Base-by-base conservation (phyloP, 2,797 vertebrate species). In the Poecilia gillii region DNA sequence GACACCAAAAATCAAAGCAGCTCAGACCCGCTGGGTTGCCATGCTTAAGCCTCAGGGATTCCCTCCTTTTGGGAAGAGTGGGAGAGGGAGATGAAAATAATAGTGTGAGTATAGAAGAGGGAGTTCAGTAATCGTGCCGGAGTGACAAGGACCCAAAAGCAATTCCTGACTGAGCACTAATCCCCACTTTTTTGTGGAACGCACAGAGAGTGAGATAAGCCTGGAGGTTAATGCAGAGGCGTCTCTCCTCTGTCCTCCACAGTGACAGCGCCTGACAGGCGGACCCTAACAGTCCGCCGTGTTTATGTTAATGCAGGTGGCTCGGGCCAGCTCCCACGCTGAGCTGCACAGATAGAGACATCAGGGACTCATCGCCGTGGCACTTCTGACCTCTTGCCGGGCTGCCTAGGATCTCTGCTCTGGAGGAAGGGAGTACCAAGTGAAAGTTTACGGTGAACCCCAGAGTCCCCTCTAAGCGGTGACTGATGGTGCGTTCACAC, bases 141-240 rank as follows among this genome's bases (percentile, higher is more conserved):
- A 93, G 87, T 93, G 93, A 93, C 93, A 93, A 92, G 92, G 81
- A 93, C 92, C 94, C 83, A 88, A 95, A 93, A 94, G 92, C 93
- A 91, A 94, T 95, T 93, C 92, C 93, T 93, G 91, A 90, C 91
- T 88, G 91, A 88, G 93, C 85, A 89, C 90, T 96, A 96, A 96
- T 95, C 95, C 94, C 82, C 84, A 83, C 83, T 90, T 92, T 87
- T 86, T 81, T 84, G 75, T 71, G 86, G 88, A 86, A 78, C 59
- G 79, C 84, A 74, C 81, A 74, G 80, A 80, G 87, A 89, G 90
- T 13, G 88, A 86, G 93, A 95, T 94, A 95, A 95, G 93, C 93
- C 92, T 25, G 82, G 88, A 93, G 92, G 92, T 93, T 95, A 94
- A 95, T 94, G 94, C 91, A 71, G 89, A 90, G 89, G 87, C 86